phyloP scores from a whole-genome alignment of 2,113 vertebrate species.

The Oceanodroma tethys region DNA sequence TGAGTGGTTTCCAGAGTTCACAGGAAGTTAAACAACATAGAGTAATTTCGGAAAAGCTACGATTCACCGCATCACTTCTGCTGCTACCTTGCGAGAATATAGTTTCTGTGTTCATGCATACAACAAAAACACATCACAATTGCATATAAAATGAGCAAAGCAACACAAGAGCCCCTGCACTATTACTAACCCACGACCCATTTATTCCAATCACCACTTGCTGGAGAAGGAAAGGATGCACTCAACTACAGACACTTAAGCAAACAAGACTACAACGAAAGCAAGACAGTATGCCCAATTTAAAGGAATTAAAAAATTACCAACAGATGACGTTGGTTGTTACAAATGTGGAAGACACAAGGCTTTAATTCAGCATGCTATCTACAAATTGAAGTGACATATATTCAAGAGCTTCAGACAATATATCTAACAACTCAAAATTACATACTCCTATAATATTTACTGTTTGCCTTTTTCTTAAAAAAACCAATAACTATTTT shows the following conservation, averaged over 20 bases:
- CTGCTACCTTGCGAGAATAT: background rate
- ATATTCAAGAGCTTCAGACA: background rate
- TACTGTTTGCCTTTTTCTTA: background rate
- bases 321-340: background rate
- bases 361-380: background rate
- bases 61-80: background rate
- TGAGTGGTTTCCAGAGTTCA: background rate
- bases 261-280: background rate
- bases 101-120: rapidly evolving
- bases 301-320: background rate
- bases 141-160: rapidly evolving
- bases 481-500: background rate
- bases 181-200: rapidly evolving
- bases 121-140: background rate
- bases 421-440: background rate
- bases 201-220: no score
- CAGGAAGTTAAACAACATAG: background rate
- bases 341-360: background rate
- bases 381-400: background rate
- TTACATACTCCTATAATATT: background rate
- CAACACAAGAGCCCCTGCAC: background rate
- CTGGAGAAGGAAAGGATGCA: background rate
- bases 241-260: background rate
- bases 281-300: background rate
- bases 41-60: background rate